Evolutionary conservation across 2,888 invertebrate species (phyloP).

Genomic region (Tetheella fluctuosa): DNA sequence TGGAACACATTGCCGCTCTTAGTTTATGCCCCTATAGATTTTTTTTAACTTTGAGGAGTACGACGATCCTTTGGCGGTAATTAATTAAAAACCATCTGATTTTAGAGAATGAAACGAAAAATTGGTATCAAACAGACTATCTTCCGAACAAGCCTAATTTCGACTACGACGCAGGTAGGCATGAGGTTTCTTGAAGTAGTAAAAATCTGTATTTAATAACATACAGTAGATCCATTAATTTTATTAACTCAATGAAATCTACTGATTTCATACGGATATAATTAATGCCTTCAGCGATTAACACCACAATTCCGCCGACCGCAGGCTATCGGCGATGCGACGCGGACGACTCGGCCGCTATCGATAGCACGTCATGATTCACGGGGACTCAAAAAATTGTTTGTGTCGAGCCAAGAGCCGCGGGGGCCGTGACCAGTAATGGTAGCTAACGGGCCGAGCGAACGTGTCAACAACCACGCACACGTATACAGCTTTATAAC

Average conservation of each 20-base stretch:
- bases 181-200: neutral
- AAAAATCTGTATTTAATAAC: neutral
- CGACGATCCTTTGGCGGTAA: no score
- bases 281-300: no score
- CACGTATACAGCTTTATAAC: constrained; percentile 14
- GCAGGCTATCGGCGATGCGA: neutral
- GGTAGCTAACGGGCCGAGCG: constrained; percentile 21
- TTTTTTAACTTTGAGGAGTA: no score
- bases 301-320: neutral
- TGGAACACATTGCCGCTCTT: neutral
- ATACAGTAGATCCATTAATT: neutral
- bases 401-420: neutral
- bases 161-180: no score
- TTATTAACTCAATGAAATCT: neutral
- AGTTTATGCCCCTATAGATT: neutral
- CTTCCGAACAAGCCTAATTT: no score
- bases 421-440: constrained; percentile 3
- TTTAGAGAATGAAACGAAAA: no score
- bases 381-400: neutral
- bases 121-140: no score
- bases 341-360: neutral
- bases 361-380: neutral
- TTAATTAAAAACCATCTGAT: no score
- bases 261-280: no score
- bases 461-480: constrained; percentile 47